These are phyloP conservation scores for Neodiprion fabricii DNA, from an alignment of 1,140 invertebrate species.

Conservation along the genomic window DNA sequence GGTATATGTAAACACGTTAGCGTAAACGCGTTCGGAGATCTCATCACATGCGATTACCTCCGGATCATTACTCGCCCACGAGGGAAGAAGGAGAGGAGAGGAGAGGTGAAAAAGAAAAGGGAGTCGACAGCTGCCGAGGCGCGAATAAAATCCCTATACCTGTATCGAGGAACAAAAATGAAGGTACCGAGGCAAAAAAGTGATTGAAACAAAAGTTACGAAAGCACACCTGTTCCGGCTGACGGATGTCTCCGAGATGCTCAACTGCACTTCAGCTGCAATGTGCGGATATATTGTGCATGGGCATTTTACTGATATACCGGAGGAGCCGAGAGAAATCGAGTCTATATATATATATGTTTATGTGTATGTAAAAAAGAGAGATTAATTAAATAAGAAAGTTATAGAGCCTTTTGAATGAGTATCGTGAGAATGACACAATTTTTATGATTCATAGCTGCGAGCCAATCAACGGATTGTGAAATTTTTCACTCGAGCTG, in stretches of 20 bases:
- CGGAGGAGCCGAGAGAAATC: neutral
- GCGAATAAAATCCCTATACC: neutral
- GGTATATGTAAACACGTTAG: neutral
- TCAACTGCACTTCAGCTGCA: too few species aligned
- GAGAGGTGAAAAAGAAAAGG: neutral
- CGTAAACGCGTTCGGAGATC: conserved; percentile 14
- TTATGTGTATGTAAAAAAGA: neutral
- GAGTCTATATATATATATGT: neutral
- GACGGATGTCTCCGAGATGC: too few species aligned
- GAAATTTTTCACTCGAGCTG: too few species aligned
- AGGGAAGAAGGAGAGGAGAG: conserved; percentile 17
- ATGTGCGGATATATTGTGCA: neutral
- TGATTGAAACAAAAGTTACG: conserved; percentile 11
- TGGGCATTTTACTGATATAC: neutral
- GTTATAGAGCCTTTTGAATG: neutral
- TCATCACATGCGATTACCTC: conserved; percentile 22
- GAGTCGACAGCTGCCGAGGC: neutral
- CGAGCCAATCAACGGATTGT: too few species aligned
- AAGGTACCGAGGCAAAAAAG: neutral
- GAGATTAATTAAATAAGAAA: neutral
- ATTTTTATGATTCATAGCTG: too few species aligned
- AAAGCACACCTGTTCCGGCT: too few species aligned
- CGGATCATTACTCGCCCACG: conserved; percentile 13
- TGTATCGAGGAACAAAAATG: neutral
- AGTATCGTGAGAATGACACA: too few species aligned